Evolutionary conservation across 2,113 vertebrate genomes (phyloP).

Genomic region (Dicerorhinus sumatrensis): DNA sequence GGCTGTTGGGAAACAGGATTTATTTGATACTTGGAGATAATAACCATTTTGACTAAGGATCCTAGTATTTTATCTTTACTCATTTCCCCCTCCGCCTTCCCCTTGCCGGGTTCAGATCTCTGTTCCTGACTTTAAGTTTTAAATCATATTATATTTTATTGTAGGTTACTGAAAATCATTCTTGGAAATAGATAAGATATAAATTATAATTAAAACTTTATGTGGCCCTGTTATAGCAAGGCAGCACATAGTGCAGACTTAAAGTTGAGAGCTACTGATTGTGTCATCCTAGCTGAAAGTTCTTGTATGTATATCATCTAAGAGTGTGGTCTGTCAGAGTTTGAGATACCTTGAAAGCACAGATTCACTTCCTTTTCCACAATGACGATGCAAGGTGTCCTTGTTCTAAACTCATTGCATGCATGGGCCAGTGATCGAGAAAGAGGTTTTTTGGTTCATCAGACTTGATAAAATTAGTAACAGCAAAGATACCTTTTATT

Average conservation of each 20-base stretch:
- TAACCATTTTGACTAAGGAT: not conserved
- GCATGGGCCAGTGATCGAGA: not conserved
- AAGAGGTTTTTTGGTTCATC: not conserved
- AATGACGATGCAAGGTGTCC: not conserved
- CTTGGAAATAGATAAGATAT: not conserved
- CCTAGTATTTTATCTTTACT: not conserved
- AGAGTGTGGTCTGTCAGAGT: not conserved
- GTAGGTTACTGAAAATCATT: not conserved
- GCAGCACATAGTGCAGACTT: no score
- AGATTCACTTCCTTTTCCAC: not conserved
- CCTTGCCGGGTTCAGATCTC: not conserved
- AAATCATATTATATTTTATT: not conserved
- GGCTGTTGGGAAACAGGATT: conserved; percentile 35
- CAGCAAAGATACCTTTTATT: not conserved
- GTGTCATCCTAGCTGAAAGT: not conserved
- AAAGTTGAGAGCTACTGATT: not conserved
- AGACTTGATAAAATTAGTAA: not conserved
- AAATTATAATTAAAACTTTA: not conserved
- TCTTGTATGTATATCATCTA: not conserved
- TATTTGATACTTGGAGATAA: conserved; percentile 39
- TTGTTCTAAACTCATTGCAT: not conserved
- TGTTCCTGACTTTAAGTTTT: conserved; percentile 10
- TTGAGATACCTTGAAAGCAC: not conserved
- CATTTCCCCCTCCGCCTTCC: not conserved
- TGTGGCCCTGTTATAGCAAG: not conserved